These are phyloP conservation scores for Hydrotaea diabolus DNA, from an alignment of 2,888 invertebrate species.

Conservation along the genomic window DNA sequence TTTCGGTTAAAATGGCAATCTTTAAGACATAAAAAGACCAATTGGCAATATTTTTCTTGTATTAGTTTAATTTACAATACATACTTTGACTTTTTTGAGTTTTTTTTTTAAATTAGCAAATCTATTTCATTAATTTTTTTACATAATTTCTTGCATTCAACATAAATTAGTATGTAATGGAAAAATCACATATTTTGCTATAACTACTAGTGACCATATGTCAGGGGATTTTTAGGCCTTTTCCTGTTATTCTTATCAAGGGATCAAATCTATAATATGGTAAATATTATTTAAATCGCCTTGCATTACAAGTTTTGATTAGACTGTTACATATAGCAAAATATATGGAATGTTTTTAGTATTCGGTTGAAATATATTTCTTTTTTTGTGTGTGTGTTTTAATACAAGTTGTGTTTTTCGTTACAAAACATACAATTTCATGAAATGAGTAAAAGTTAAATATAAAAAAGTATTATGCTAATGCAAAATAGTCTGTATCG, in stretches of 20 bases:
- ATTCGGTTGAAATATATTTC: slow-evolving; percentile 29
- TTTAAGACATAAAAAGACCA: slow-evolving; percentile 56
- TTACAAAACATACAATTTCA: background rate
- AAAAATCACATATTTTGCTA: slow-evolving; percentile 61
- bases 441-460: slow-evolving; percentile 23
- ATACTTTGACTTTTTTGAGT: background rate
- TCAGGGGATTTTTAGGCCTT: no score
- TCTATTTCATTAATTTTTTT: slow-evolving; percentile 23
- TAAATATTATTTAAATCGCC: background rate
- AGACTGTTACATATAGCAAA: slow-evolving; percentile 58
- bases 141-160: slow-evolving; percentile 2
- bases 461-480: slow-evolving; percentile 53
- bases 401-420: background rate
- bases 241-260: background rate
- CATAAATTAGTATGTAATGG: background rate
- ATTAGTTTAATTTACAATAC: slow-evolving; percentile 37
- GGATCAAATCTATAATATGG: background rate
- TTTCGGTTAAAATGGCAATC: slow-evolving; percentile 50
- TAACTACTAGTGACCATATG: background rate
- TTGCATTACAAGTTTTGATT: background rate
- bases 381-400: background rate
- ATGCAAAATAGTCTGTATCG: slow-evolving; percentile 55
- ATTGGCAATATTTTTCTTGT: slow-evolving; percentile 47
- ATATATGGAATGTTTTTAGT: slow-evolving; percentile 68
- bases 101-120: slow-evolving; percentile 41